Conservation (phyloP, 2,797 vertebrate genomes). For the Ptychadena robeensis region DNA sequence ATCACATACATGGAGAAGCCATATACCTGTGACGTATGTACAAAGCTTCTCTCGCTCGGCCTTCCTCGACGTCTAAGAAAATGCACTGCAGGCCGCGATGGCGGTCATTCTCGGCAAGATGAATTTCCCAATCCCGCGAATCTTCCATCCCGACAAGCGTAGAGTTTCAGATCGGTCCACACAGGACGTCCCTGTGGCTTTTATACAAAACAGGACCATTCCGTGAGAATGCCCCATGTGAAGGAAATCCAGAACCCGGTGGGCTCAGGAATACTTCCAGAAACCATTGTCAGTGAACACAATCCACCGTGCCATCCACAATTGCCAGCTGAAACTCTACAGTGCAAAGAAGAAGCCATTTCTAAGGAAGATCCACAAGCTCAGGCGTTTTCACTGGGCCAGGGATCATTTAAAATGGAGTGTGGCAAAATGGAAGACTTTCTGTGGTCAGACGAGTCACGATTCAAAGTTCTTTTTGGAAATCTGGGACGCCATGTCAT, state of each 20-base stretch:
- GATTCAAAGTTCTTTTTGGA: too few species aligned
- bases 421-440: too few species aligned
- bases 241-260: slow-evolving; percentile 33
- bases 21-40: slow-evolving; percentile 86
- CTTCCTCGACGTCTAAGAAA: slow-evolving; percentile 83
- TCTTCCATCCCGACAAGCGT: slow-evolving; percentile 69
- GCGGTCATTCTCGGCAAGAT: slow-evolving; percentile 51
- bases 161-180: slow-evolving; percentile 71
- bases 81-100: slow-evolving; percentile 76
- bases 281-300: too few species aligned
- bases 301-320: too few species aligned
- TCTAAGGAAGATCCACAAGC: too few species aligned
- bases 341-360: too few species aligned
- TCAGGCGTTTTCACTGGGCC: too few species aligned
- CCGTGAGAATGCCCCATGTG: slow-evolving; percentile 65
- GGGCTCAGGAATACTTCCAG: too few species aligned
- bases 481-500: too few species aligned
- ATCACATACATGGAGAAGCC: slow-evolving; percentile 96
- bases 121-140: slow-evolving; percentile 65
- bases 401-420: too few species aligned
- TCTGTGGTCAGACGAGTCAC: too few species aligned
- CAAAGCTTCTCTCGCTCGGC: slow-evolving; percentile 93
- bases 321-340: too few species aligned
- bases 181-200: slow-evolving; percentile 65
- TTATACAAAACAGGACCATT: slow-evolving; percentile 68